Base-by-base conservation (phyloP, 2,888 invertebrate genomes). In the Steinernema carpocapsae region DNA sequence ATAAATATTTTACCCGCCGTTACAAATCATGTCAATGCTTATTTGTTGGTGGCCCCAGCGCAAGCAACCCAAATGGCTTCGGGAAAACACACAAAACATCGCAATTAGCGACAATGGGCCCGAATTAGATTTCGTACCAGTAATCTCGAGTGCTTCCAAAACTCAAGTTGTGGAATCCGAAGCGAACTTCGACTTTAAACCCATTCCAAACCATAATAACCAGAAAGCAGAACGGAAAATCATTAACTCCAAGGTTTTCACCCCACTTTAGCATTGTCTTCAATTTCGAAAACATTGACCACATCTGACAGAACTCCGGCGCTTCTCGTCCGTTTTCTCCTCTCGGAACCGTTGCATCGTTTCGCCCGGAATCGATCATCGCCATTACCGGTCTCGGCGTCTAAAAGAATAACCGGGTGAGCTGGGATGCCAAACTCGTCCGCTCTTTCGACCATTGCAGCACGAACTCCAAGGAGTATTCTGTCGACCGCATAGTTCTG, bases 51-150 rank as follows among this genome's bases (percentile, higher is more conserved):
- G 24, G 56, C 22, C 26, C 56, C 56, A 14, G 17, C 26, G 56
- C 56, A 22, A 26, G 2, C 3, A 64, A 32, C 29, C 32, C 32
- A 32, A 64, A 32, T 64, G 64, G 64, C 32, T 64, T 32, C 29
- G 7, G 64, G 4, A 64, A 29, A n/a, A n/a, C n/a, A 56, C 32
- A 56, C 24, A 29, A 64, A 29, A 64, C 64, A 64, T 12, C 24
- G 64, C 64, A 64, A 64, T 64, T 64, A 64, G 64, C 64, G 64
- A 64, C 64, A 64, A 64, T 64, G 56, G 56, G 2, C 17, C 26
- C 17, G 32, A 64, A 64, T 64, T 64, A 64, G 64, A 64, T 64
- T 64, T 29, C 64, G 32, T 17, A 14, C 64, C 17, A 64, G 64
- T 64, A 64, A 64, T 64, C 32, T 32, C 64, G 14, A 64, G 29